These are phyloP conservation scores for Orthosia gracilis DNA, from an alignment of 2,888 invertebrate species.

Conservation along the genomic window DNA sequence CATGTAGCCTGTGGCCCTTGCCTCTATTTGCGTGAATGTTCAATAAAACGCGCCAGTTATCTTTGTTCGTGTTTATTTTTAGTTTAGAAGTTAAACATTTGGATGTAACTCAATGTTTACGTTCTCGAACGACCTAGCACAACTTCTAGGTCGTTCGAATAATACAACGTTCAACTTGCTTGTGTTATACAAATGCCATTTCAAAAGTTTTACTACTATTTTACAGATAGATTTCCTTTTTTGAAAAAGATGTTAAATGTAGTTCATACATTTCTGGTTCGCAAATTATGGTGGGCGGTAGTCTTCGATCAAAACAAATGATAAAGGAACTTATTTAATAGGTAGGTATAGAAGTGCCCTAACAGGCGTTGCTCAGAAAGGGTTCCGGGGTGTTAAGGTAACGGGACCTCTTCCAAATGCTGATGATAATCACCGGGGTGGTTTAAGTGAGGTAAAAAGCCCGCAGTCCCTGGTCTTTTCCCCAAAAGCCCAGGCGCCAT, in stretches of 20 bases:
- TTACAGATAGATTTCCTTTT: neutral
- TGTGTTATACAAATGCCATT: conserved; percentile 4
- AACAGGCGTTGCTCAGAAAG: no score
- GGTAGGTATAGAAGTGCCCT: no score
- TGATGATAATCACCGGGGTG: no score
- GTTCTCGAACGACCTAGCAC: conserved; percentile 14
- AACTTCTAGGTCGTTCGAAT: conserved; percentile 6
- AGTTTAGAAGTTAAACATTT: conserved; percentile 45
- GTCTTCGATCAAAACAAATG: no score
- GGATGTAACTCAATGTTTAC: conserved; percentile 18
- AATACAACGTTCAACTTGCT: conserved; percentile 13
- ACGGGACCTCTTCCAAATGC: no score
- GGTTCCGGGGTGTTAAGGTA: no score
- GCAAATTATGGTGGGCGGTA: no score
- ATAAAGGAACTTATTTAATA: no score
- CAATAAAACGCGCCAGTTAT: conserved; percentile 33
- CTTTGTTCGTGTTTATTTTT: conserved; percentile 42
- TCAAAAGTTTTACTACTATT: neutral
- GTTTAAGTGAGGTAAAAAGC: no score
- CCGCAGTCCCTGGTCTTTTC: no score
- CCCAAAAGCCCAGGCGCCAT: no score
- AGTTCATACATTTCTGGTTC: no score
- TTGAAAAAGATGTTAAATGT: neutral
- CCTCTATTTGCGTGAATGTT: conserved; percentile 23
- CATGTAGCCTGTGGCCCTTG: conserved; percentile 33